Evolutionary conservation across 2,797 vertebrate species (phyloP).

Genomic region (Channa striata): DNA sequence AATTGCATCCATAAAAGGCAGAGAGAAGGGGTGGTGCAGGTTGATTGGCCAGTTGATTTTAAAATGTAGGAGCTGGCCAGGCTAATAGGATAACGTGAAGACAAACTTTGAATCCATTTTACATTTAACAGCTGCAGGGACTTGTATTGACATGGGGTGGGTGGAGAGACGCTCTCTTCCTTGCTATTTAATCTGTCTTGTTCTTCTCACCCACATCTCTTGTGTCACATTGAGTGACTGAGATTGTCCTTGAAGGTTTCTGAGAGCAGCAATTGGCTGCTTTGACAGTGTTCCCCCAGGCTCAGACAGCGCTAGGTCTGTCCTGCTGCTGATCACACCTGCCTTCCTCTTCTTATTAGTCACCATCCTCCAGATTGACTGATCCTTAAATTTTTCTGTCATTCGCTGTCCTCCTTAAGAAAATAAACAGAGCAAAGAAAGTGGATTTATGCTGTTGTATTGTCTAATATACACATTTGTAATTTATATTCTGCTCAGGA

Average conservation of each 20-base stretch:
- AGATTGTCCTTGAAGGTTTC: slow-evolving; percentile 81
- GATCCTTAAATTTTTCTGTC: slow-evolving; percentile 39
- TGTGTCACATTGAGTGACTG: slow-evolving; percentile 78
- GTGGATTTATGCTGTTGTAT: slow-evolving; percentile 11
- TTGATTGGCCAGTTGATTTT: slow-evolving; percentile 56
- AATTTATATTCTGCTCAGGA: slow-evolving; percentile 68
- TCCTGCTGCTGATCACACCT: slow-evolving; percentile 68
- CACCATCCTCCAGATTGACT: slow-evolving; percentile 37
- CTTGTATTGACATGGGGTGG: slow-evolving; percentile 49
- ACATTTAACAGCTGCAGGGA: slow-evolving; percentile 56
- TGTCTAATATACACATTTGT: slow-evolving; percentile 32
- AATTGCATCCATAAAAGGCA: slow-evolving; percentile 33
- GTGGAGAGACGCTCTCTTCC: slow-evolving; percentile 56
- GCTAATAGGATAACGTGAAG: slow-evolving; percentile 62
- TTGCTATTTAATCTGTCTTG: slow-evolving; percentile 69
- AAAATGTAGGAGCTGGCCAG: slow-evolving; percentile 37
- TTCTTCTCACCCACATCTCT: slow-evolving; percentile 61
- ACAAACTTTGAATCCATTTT: slow-evolving; percentile 74
- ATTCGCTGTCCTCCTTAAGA: slow-evolving; percentile 7
- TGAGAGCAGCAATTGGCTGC: slow-evolving; percentile 69
- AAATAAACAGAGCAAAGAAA: slow-evolving; percentile 10
- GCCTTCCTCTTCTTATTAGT: slow-evolving; percentile 58
- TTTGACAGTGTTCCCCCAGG: slow-evolving; percentile 62
- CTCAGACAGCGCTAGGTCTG: slow-evolving; percentile 58
- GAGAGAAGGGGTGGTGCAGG: background rate